Base-by-base conservation (phyloP, 2,797 vertebrate genomes). In the Siniperca obscura region DNA sequence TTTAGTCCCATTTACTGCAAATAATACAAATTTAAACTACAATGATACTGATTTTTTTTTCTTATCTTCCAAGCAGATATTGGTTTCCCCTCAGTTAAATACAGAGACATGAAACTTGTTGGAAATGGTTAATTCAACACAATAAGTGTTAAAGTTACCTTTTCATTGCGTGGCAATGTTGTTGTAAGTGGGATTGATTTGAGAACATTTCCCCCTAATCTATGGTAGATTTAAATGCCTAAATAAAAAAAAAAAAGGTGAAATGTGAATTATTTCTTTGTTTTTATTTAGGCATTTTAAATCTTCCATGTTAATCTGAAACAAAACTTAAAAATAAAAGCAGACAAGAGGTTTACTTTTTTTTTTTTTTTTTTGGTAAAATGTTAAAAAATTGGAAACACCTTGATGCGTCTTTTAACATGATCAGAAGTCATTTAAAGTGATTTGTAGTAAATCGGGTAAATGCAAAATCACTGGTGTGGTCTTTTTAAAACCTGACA, bases 401-500 rank as follows among this genome's bases (percentile, higher is more conserved):
- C 25, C 19, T 8, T 5, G 14, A 38, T 46, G 1, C 7, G 21
- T 44, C 27, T 36, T 44, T 48, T 21, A 64, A 19, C 11, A 5
- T 2, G 5, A 44, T 42, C n/a, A 59, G 8, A 67, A 44, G 34
- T 30, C 10, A 3, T 61, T 7, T 22, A 14, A 65, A n/a, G 16
- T 36, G 2, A 22, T 74, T 59, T 34, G 27, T 42, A 17, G 34
- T 27, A n/a, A 60, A 48, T 44, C 2, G 0, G 12, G 1, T n/a
- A 0, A 56, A 38, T 19, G 8, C 1, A 30, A 27, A 70, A 70
- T 68, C 0, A 3, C 21, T 22, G 4, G 0, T 53, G 48, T n/a
- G 7, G 21, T 70, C 38, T 56, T 50, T 56, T 48, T 87, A 46
- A 50, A 64, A n/a, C 22, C 22, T 52, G 62, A 55, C 81, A 62